Evolutionary conservation across 2,888 invertebrate genomes (phyloP), one percentile per base, ranked within the genome.

Genomic region (Hirtodrosophila cameraria): DNA sequence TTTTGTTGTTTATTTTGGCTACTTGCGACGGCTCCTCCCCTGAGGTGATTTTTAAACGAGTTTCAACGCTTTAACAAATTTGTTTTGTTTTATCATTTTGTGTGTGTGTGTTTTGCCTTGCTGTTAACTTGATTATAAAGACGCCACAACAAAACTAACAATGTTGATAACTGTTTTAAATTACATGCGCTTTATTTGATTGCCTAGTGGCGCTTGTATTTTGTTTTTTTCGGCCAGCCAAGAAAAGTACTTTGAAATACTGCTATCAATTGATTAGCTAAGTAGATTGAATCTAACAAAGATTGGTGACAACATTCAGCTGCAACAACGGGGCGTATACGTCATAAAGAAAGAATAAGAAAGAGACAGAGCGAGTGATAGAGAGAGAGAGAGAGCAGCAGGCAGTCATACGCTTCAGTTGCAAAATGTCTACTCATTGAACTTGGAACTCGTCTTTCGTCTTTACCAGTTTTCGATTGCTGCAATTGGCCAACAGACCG

Each of bases 31-130:
- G 64, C 82, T 82, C 86, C 86, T 74, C 82, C 87, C 81, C 81
- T 75, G 67, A 74, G 87, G 88, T 80, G 87, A n/a, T n/a, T 62
- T 70, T 52, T 18, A 82, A 87, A 86, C 83, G 46, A 70, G 85
- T 85, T 85, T 79, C 35, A 59, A 65, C 46, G 78, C 62, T 81
- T 64, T 59, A 53, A 66, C 57, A 77, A 74, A 72, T 67, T 59
- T 63, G 43, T 59, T 63, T 36, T 25, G 31, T 45, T 49, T 54
- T 53, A 58, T 43, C 54, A 35, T 61, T 57, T 49, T 42, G 53
- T 58, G 31, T 48, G 35, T 41, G 35, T 11, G 48, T 60, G 60
- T 46, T 49, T 64, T 53, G 30, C 52, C 46, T 49, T 31, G 39
- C 38, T 49, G 59, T 53, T 69, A 64, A 55, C 75, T 65, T 64